Evolutionary conservation across 1,140 invertebrate genomes (phyloP).

Genomic region (Pseudobourletiella spinata): DNA sequence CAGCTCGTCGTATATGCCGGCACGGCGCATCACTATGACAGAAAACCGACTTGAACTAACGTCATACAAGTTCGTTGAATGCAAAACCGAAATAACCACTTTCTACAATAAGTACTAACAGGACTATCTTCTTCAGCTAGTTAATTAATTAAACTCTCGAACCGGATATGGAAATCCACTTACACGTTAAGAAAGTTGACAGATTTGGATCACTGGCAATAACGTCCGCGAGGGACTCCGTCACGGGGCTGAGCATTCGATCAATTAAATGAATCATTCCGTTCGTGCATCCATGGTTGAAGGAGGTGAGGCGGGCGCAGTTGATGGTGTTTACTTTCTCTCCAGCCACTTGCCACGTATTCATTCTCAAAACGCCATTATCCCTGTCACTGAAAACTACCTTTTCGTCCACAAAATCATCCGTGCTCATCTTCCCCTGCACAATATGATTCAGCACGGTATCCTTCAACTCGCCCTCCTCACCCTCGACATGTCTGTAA

Average conservation of each 20-base stretch:
- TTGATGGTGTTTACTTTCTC: constrained; percentile 47
- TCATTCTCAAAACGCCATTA: constrained; percentile 50
- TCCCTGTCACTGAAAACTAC: constrained; percentile 44
- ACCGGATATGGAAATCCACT: constrained; percentile 15
- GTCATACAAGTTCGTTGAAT: too few relatives aligned
- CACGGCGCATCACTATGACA: constrained; percentile 40
- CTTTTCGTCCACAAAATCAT: constrained; percentile 36
- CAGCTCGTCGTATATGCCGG: constrained; percentile 41
- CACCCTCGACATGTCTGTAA: not conserved
- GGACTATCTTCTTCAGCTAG: not conserved
- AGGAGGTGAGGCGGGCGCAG: constrained; percentile 43
- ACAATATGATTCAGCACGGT: constrained; percentile 22
- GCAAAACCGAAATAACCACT: too few relatives aligned
- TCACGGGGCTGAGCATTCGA: constrained; percentile 44
- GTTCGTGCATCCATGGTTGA: constrained; percentile 45
- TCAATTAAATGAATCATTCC: constrained; percentile 50
- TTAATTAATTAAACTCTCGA: constrained; percentile 17
- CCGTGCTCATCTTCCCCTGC: constrained; percentile 15
- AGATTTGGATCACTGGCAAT: constrained; percentile 45
- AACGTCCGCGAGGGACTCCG: constrained; percentile 43
- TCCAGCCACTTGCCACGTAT: constrained; percentile 48
- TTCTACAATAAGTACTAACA: too few relatives aligned
- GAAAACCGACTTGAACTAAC: too few relatives aligned
- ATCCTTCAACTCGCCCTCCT: constrained; percentile 1
- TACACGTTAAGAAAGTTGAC: constrained; percentile 45